These are phyloP conservation scores for Uria aalge DNA, from an alignment of 2,113 vertebrate species.

Conservation along the genomic window DNA sequence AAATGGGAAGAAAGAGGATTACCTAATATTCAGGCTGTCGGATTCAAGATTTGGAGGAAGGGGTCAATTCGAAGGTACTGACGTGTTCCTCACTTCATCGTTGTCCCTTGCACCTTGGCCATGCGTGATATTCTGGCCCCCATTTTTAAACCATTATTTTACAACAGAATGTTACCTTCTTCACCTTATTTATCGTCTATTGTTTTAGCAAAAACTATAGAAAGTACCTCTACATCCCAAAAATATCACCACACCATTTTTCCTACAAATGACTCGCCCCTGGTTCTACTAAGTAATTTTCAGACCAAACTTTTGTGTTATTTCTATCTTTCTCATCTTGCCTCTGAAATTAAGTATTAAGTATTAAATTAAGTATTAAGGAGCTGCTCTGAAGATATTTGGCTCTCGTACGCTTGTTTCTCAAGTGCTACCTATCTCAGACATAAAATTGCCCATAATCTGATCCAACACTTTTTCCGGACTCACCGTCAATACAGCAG, in stretches of 20 bases:
- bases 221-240: background rate
- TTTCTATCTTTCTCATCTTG: background rate
- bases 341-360: background rate
- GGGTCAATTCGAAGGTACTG: accelerated
- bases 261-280: background rate
- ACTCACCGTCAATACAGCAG: background rate
- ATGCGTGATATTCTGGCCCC: accelerated
- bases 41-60: background rate
- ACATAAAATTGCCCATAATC: background rate
- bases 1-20: background rate
- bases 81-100: accelerated
- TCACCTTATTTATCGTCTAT: background rate
- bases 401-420: background rate
- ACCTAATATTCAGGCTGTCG: background rate
- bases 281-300: background rate
- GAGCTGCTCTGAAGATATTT: background rate
- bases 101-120: background rate
- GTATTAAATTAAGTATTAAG: background rate
- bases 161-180: background rate
- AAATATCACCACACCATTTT: background rate
- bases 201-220: background rate
- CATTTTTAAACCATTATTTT: background rate
- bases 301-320: accelerated
- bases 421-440: background rate
- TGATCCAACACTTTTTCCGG: background rate